A percentile compares a stretch with the other conserved stretches of the same genome.
Conservation (phyloP, 2,113 vertebrate species). For the Muscicapa adusta region DNA sequence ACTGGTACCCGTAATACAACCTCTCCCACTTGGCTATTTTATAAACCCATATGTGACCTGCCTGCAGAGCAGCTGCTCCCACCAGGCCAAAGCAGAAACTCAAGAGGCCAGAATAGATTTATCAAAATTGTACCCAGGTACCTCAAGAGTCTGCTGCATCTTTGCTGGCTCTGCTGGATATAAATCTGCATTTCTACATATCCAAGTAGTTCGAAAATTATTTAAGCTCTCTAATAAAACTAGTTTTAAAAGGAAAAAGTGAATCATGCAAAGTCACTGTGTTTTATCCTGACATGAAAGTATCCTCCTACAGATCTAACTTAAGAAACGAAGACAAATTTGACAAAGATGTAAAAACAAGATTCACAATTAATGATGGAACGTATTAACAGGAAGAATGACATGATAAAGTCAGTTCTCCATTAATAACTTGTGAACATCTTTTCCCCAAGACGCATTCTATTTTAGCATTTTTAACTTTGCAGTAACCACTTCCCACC, state of each 20-base stretch:
- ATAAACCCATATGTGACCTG: not conserved
- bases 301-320: slow-evolving; percentile 23
- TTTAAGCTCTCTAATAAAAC: not conserved
- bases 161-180: not conserved
- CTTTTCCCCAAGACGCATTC: not conserved
- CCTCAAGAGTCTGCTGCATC: not conserved
- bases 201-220: not conserved
- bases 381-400: slow-evolving; percentile 24
- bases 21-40: not conserved
- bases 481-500: not conserved
- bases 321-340: slow-evolving; percentile 13
- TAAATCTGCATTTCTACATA: not conserved
- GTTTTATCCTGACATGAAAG: slow-evolving; percentile 28
- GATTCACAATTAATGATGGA: not conserved
- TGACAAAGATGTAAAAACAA: slow-evolving; percentile 30
- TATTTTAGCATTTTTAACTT: slow-evolving; percentile 10
- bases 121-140: not conserved
- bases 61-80: not conserved
- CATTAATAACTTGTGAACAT: slow-evolving; percentile 26
- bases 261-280: slow-evolving; percentile 15
- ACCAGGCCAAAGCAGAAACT: not conserved
- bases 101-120: not conserved
- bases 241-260: slow-evolving; percentile 19
- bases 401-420: not conserved
- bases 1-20: not conserved